A percentile compares a stretch with the other conserved stretches of the same genome.
phyloP scores from a whole-genome alignment of 1,140 invertebrate species.

The Diprion similis region DNA sequence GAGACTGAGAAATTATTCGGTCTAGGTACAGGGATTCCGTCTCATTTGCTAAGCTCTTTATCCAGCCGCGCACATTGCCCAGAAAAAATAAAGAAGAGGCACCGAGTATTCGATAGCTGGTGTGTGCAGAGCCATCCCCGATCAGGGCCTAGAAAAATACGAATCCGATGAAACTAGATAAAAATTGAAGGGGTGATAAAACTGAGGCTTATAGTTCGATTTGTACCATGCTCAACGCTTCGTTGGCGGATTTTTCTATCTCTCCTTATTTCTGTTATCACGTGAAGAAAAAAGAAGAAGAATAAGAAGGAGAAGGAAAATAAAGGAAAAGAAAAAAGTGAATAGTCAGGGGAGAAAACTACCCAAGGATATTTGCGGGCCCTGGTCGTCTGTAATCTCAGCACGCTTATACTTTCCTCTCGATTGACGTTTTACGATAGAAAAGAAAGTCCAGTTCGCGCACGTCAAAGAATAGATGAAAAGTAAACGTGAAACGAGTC shows the following conservation, averaged over 20 bases:
- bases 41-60: no score
- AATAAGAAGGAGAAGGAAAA: background rate
- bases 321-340: background rate
- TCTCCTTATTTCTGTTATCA: background rate
- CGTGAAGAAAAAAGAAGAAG: constrained; percentile 1
- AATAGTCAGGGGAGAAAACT: background rate
- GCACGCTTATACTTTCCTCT: background rate
- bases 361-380: no score
- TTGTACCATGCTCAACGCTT: background rate
- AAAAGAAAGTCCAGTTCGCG: background rate
- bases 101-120: no score
- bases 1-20: no score
- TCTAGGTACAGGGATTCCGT: no score
- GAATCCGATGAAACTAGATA: constrained; percentile 5
- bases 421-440: background rate
- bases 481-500: background rate
- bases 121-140: no score
- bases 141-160: background rate
- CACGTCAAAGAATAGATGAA: background rate
- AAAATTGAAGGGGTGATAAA: constrained; percentile 5
- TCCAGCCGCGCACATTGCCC: no score
- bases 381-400: background rate
- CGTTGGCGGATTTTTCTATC: background rate
- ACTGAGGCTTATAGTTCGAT: background rate
- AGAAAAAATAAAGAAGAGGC: no score